Evolutionary conservation across 2,888 invertebrate genomes (phyloP).

Genomic region (Kryphioiulus occultus): DNA sequence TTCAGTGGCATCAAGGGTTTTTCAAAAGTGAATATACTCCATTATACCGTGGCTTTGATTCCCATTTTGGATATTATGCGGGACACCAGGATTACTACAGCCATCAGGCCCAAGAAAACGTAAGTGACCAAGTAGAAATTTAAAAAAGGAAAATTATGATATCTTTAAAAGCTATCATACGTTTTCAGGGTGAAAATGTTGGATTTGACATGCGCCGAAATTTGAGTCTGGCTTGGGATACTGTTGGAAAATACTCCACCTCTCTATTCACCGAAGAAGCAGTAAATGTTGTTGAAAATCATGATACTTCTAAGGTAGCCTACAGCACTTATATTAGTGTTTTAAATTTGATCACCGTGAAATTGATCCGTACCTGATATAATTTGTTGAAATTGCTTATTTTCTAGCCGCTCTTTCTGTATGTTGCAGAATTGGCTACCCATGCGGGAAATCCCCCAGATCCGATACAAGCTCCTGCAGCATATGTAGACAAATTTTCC

Average conservation of each 20-base stretch:
- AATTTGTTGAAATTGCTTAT: slow-evolving; percentile 47
- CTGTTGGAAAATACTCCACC: slow-evolving; percentile 84
- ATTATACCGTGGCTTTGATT: slow-evolving; percentile 77
- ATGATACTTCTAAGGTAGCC: slow-evolving; percentile 66
- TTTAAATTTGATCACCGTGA: not conserved
- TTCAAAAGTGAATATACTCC: slow-evolving; percentile 71
- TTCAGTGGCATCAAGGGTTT: slow-evolving; percentile 70
- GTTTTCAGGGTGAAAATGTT: slow-evolving; percentile 63
- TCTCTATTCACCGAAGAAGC: slow-evolving; percentile 83
- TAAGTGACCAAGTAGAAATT: slow-evolving; percentile 24
- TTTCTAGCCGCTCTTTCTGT: slow-evolving; percentile 79
- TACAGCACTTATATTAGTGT: not conserved
- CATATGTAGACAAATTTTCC: slow-evolving; percentile 71
- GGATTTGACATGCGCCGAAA: slow-evolving; percentile 73
- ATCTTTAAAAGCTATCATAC: not conserved
- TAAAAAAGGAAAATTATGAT: not conserved
- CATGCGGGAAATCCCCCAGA: slow-evolving; percentile 87
- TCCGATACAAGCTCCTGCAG: slow-evolving; percentile 80
- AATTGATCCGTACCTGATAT: not conserved
- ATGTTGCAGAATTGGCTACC: slow-evolving; percentile 86
- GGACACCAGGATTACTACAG: slow-evolving; percentile 91
- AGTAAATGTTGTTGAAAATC: slow-evolving; percentile 73
- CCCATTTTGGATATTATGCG: slow-evolving; percentile 85
- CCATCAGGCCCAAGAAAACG: slow-evolving; percentile 69
- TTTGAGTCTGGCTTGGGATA: slow-evolving; percentile 74